These are phyloP conservation scores for Drosophila leonis DNA, from an alignment of 2,888 invertebrate genomes.

Conservation along the genomic window DNA sequence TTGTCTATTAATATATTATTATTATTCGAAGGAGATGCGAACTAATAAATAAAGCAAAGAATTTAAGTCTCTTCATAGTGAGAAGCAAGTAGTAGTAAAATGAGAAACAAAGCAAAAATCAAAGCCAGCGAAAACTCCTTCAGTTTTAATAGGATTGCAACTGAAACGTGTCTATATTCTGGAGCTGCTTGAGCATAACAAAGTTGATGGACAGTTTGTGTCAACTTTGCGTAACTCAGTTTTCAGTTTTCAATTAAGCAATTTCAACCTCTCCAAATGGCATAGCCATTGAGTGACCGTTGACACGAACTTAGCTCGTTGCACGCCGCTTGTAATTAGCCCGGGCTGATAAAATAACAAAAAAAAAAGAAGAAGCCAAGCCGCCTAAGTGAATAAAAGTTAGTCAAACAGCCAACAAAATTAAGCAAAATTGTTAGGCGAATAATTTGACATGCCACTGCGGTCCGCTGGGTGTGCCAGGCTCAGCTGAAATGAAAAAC, in stretches of 20 bases:
- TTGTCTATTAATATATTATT: no score
- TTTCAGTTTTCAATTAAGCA: slow-evolving; percentile 15
- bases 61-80: no score
- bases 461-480: slow-evolving; percentile 25
- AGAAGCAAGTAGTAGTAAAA: no score
- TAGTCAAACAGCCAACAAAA: slow-evolving; percentile 22
- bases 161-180: not conserved
- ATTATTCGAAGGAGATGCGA: not conserved
- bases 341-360: slow-evolving; percentile 11
- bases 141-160: not conserved
- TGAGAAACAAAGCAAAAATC: not conserved
- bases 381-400: slow-evolving; percentile 17
- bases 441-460: slow-evolving; percentile 16
- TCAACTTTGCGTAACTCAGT: not conserved
- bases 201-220: not conserved
- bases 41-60: not conserved
- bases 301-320: slow-evolving; percentile 9
- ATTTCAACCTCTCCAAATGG: not conserved
- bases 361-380: not conserved
- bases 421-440: slow-evolving; percentile 17
- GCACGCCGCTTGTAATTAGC: slow-evolving; percentile 23
- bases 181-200: not conserved
- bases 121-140: not conserved
- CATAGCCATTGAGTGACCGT: slow-evolving; percentile 8
- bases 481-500: not conserved